Base-by-base conservation (phyloP, 2,888 invertebrate genomes). In the Hypercompe scribonia region DNA sequence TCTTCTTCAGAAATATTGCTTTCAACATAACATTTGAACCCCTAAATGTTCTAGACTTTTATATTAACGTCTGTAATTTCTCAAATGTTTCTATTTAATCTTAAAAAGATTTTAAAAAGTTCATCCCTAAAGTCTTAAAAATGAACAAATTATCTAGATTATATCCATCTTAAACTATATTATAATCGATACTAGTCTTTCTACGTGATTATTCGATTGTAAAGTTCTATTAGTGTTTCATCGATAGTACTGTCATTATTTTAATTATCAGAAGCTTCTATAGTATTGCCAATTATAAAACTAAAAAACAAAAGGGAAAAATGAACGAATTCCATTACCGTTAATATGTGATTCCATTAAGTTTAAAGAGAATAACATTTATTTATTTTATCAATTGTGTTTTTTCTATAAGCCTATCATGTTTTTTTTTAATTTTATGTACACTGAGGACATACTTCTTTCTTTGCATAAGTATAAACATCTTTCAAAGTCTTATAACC, bases 161-260 rank as follows among this genome's bases (percentile, higher is more conserved):
- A 73, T 33, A 76, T 81, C 76, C 70, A 58, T 77, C 73, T 75
- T 76, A 77, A 76, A 73, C 85, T 83, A 76, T 77, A 74, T 75
- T 75, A 74, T 78, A 85, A 79, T 78, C 69, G 71, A 81, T 78
- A 81, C 79, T 86, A 82, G 78, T 81, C 76, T 78, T 79, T 84
- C 78, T 78, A 80, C 78, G 71, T 85, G 77, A 80, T 78, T 86
- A 83, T 80, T 82, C 78, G 72, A 86, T 83, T 76, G 77, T 79
- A 78, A 79, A 61, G 75, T 80, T 81, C 77, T 80, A 84, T 76
- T 80, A 77, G 70, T 76, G 70, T 67, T 70, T 39, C 73, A 75
- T 78, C 76, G 73, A 77, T 80, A 80, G 81, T 80, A 76, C 77
- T 82, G 84, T 76, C 77, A 58, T 72, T 42, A 72, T 66, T 73